phyloP scores from a whole-genome alignment of 1,140 invertebrate species.

The Drusus annulatus region DNA sequence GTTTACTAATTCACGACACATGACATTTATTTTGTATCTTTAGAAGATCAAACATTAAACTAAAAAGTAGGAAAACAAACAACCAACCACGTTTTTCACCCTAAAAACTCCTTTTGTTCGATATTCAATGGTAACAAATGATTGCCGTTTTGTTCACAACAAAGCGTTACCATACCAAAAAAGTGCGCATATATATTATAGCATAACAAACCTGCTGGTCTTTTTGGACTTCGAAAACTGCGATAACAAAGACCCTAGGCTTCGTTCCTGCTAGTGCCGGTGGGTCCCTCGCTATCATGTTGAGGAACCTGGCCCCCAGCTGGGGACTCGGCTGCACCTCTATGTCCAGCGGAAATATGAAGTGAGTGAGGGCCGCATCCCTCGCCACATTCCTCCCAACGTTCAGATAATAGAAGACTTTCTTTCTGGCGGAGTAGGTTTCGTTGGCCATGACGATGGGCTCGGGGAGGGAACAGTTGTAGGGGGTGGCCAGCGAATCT shows the following conservation, averaged over 20 bases:
- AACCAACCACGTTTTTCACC: too few species aligned
- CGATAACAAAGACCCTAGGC: slow-evolving; percentile 85
- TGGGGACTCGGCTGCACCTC: slow-evolving; percentile 90
- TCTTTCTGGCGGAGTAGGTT: slow-evolving; percentile 86
- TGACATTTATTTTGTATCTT: too few species aligned
- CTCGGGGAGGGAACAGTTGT: slow-evolving; percentile 82
- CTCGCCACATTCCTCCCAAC: slow-evolving; percentile 89
- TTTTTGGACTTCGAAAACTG: slow-evolving; percentile 85
- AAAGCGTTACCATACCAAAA: too few species aligned
- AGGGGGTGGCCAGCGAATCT: slow-evolving; percentile 80
- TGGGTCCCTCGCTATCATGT: slow-evolving; percentile 84
- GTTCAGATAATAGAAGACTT: slow-evolving; percentile 90
- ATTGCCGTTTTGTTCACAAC: too few species aligned
- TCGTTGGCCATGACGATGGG: slow-evolving; percentile 75
- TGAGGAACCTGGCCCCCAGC: slow-evolving; percentile 82
- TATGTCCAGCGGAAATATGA: slow-evolving; percentile 89
- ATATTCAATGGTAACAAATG: too few species aligned
- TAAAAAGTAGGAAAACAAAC: too few species aligned
- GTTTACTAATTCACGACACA: too few species aligned
- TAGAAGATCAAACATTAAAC: too few species aligned
- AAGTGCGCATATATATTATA: too few species aligned
- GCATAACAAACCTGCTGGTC: too few species aligned
- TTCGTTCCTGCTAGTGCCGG: slow-evolving; percentile 75
- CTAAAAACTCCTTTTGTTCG: too few species aligned
- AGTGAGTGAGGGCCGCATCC: slow-evolving; percentile 84